Evolutionary conservation across 2,888 invertebrate species (phyloP), one percentile per base, ranked within the genome.

Genomic region (Glyphotaelius pellucidus): DNA sequence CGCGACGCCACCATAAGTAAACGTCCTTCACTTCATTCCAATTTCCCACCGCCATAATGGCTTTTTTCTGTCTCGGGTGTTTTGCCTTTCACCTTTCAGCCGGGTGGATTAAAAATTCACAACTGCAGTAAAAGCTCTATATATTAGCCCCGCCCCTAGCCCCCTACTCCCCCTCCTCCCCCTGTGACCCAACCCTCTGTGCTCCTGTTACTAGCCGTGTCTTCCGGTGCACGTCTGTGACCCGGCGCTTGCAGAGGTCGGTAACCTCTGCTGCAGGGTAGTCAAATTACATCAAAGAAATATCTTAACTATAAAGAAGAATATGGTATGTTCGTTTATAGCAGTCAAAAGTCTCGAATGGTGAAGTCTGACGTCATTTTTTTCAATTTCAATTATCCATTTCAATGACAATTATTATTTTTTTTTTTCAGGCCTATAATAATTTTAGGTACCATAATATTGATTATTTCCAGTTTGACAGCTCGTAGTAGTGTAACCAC

Each of bases 161-260:
- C 87, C n/a, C 87, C 32, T 47, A 0, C 7, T 4, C 35, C 5
- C 32, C 25, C 42, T 3, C 85, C 42, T n/a, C 35, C 3, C 11
- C 87, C 25, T 12, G 42, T 42, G 12, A 42, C 31, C 88, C 19
- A 19, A 32, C 85, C 67, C 67, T n/a, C 67, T 67, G 67, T 67
- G 25, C 67, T 25, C 67, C 9, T 67, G 25, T 67, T 67, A n/a
- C 86, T 30, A 11, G 35, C 35, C 38, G 85, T 35, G 67, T 79
- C 88, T 88, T 52, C 52, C 67, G 86, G 31, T 88, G 88, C 88
- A 88, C 88, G 88, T 88, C 79, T 88, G 67, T 52, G 88, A 88
- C 88, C 67, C 35, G 88, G 32, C 25, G 1, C 15, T 30, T 7
- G n/a, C 52, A 9, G 67, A 32, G 52, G 67, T 67, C 67, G 67